Conservation (phyloP, 2,113 vertebrate species). For the Oophaga pumilio region DNA sequence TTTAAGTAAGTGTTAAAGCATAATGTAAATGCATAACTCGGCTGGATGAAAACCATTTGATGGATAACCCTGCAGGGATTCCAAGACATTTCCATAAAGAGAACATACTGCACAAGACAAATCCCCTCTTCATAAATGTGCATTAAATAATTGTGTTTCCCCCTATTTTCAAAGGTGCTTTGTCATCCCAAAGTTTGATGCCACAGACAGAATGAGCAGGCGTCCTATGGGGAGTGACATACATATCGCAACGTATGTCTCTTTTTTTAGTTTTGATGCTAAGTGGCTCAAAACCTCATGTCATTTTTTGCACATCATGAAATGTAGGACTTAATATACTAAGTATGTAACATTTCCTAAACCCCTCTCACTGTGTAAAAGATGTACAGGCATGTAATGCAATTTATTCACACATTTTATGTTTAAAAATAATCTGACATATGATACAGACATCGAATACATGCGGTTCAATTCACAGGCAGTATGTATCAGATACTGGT, state of each 20-base stretch:
- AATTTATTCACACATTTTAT: neutral
- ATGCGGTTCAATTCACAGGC: too few species aligned
- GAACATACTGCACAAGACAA: conserved; percentile 56
- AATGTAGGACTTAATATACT: neutral
- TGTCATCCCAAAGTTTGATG: conserved; percentile 24
- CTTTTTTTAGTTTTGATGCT: neutral
- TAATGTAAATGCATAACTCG: conserved; percentile 59
- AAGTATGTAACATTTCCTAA: neutral
- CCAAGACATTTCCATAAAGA: conserved; percentile 58
- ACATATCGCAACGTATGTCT: neutral
- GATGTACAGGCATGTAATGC: neutral
- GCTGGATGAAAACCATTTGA: conserved; percentile 57
- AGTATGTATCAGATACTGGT: too few species aligned
- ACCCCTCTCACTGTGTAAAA: neutral
- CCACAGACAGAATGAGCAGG: conserved; percentile 49
- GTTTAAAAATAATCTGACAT: neutral
- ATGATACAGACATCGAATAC: too few species aligned
- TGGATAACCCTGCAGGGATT: conserved; percentile 58
- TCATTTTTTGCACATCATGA: neutral
- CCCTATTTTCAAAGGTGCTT: conserved; percentile 57
- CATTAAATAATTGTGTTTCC: conserved; percentile 46
- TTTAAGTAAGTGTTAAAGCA: conserved; percentile 47
- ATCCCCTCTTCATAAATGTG: conserved; percentile 58
- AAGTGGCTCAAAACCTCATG: neutral
- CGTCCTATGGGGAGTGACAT: conserved; percentile 10